Base-by-base conservation (phyloP, 2,797 vertebrate genomes). In the Neoniphon sammara region DNA sequence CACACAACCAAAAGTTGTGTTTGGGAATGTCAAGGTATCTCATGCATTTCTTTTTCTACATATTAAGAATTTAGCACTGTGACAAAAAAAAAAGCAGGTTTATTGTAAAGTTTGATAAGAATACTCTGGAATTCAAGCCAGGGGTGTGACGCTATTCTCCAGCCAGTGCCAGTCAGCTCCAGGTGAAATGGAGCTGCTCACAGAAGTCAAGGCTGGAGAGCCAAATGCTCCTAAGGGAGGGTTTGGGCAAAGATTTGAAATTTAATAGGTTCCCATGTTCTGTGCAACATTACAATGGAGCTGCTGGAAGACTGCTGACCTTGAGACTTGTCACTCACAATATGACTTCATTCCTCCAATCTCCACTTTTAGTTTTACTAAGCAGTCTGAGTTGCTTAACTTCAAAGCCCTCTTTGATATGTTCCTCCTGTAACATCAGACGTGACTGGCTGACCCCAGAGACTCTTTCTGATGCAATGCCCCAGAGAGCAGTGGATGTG, bases 401-500 rank as follows among this genome's bases (percentile, higher is more conserved):
- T 88, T 91, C 91, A 91, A 89, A 91, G 88, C 70, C 44, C 39
- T 62, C 85, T 90, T 91, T 91, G 90, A 91, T 89, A 87, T 89
- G 80, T 81, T 88, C 89, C 89, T 88, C 71, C 77, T 73, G 59
- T 83, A 82, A 73, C 87, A 84, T 86, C 81, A 59, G 71, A 53
- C 70, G 69, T 65, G 84, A 88, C 86, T 75, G 81, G 75, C 46
- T 64, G 73, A 80, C 89, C 87, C 81, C 53, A 20, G 86, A 89
- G 87, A 85, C 58, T 70, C 54, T 70, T 42, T 75, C 23, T 57
- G 74, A 80, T 83, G 79, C 87, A 83, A 86, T 73, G 21, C 68
- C 61, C 73, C 42, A 52, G 73, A 74, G 80, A 83, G 69, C 18
- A 54, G 65, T 39, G 73, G 67, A 81, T 84, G 72, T 70, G 78